A percentile compares a stretch with the other conserved stretches of the same genome.
phyloP scores from a whole-genome alignment of 2,797 vertebrate genomes.

The Peromyscus eremicus region DNA sequence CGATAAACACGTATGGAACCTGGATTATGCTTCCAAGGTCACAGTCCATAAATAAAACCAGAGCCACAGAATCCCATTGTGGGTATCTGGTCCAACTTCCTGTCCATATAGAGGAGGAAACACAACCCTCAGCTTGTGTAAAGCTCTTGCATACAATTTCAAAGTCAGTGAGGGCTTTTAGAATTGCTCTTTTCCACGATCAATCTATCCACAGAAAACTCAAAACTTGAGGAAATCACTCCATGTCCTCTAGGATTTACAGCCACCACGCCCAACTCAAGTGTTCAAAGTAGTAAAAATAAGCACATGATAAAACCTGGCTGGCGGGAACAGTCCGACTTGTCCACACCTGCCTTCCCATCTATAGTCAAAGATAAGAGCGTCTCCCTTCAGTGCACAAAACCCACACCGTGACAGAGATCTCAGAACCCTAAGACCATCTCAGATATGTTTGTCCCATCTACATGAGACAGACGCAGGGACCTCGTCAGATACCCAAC shows the following conservation, averaged over 20 bases:
- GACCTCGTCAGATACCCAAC: not conserved
- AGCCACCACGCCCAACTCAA: not conserved
- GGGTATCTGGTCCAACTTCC: constrained; percentile 29
- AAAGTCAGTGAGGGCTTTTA: not conserved
- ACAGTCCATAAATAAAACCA: constrained; percentile 35
- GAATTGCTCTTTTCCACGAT: not conserved
- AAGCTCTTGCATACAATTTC: not conserved
- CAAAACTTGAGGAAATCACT: not conserved
- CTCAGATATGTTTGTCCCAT: not conserved
- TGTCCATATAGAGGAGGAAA: not conserved
- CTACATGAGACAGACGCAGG: rapidly evolving
- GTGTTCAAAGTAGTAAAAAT: not conserved
- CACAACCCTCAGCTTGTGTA: not conserved
- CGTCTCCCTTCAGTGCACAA: not conserved
- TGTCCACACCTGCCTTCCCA: not conserved
- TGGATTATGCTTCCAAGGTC: not conserved
- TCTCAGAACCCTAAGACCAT: not conserved
- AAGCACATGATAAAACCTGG: not conserved
- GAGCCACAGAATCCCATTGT: not conserved
- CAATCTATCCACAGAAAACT: not conserved
- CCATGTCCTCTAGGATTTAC: not conserved
- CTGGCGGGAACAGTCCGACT: not conserved
- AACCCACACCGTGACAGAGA: rapidly evolving
- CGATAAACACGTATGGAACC: not conserved
- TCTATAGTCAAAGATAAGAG: not conserved